Conservation (phyloP, 64 coral and sea anemone genomes). For the Trachythela sp. region DNA sequence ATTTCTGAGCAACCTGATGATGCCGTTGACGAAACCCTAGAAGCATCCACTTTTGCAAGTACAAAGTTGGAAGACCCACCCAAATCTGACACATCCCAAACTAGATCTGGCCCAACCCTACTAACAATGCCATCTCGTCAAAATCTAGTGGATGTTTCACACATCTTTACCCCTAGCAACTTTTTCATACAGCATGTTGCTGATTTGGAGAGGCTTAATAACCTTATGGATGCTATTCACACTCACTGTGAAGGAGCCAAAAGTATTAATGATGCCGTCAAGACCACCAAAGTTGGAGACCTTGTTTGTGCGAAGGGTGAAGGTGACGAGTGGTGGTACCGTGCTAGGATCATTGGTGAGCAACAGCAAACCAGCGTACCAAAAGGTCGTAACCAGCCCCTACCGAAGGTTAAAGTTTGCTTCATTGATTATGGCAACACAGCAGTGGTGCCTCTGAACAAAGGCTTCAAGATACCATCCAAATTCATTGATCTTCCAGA, state of each 20-base stretch:
- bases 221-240: constrained; percentile 89
- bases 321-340: constrained; percentile 81
- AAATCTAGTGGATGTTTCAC: constrained; percentile 74
- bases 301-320: constrained; percentile 62
- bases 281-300: neutral
- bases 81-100: neutral
- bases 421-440: constrained; percentile 93
- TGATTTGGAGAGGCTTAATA: constrained; percentile 65
- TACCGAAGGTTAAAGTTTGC: constrained; percentile 56
- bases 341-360: constrained; percentile 61
- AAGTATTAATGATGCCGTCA: constrained; percentile 60
- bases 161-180: constrained; percentile 74
- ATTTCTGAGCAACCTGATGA: neutral
- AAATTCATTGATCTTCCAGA: constrained; percentile 75
- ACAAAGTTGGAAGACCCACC: neutral
- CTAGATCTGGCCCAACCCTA: neutral
- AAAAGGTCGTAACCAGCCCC: constrained; percentile 53
- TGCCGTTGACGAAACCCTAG: neutral
- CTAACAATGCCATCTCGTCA: constrained; percentile 43
- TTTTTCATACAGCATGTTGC: constrained; percentile 79
- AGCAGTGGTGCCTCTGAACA: constrained; percentile 70
- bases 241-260: constrained; percentile 70
- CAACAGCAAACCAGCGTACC: constrained; percentile 43
- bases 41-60: neutral
- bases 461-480: constrained; percentile 54